phyloP scores from a whole-genome alignment of 2,797 vertebrate species.

The Nyctibius grandis region DNA sequence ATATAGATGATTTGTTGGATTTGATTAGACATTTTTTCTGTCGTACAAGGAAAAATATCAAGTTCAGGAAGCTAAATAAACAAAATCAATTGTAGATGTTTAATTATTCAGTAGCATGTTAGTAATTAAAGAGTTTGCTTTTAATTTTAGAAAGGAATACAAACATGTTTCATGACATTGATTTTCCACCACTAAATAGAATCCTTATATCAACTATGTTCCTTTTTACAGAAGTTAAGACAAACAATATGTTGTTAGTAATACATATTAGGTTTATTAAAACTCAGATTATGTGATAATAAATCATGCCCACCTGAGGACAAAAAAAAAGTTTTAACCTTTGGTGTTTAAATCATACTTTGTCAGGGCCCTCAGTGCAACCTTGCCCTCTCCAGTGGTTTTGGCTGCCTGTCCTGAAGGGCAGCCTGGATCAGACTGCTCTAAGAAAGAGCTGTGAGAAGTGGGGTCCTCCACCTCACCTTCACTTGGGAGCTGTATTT shows the following conservation, averaged over 20 bases:
- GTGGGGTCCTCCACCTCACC: neutral
- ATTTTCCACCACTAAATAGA: neutral
- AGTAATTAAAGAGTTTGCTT: neutral
- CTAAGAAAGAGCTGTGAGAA: neutral
- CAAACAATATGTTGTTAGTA: neutral
- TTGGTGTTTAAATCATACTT: neutral
- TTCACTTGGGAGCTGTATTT: neutral
- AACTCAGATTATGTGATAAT: neutral
- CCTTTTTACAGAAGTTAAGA: neutral
- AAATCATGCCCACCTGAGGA: neutral
- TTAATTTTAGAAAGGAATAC: neutral
- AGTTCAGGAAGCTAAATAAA: neutral
- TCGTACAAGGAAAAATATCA: neutral
- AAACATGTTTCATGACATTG: neutral
- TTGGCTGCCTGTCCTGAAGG: neutral
- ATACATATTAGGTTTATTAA: neutral
- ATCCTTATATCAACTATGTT: neutral
- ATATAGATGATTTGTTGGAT: neutral
- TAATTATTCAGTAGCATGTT: neutral
- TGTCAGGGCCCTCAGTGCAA: neutral
- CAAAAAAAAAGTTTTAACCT: neutral
- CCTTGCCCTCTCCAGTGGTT: neutral
- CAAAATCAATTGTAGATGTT: neutral
- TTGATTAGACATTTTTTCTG: neutral
- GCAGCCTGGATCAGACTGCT: neutral